A percentile compares a stretch with the other conserved stretches of the same genome.
These are phyloP conservation scores for Ibidorhyncha struthersii DNA, from an alignment of 2,113 vertebrate genomes.

Conservation along the genomic window DNA sequence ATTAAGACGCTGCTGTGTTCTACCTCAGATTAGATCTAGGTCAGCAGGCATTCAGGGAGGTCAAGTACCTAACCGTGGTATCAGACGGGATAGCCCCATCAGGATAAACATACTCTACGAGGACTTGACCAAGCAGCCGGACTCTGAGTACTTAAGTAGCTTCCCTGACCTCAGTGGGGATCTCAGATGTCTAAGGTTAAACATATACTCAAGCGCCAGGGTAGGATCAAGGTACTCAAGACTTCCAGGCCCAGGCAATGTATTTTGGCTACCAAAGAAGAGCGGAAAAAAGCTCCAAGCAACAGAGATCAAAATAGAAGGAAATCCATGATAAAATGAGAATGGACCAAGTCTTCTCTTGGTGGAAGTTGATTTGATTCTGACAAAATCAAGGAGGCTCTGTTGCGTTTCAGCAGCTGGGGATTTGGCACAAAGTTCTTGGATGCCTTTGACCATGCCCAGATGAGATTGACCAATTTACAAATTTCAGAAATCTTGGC, in stretches of 20 bases:
- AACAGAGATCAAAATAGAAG: neutral
- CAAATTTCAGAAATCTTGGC: neutral
- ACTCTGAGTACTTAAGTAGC: neutral
- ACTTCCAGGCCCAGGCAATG: neutral
- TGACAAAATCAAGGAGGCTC: neutral
- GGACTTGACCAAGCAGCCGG: neutral
- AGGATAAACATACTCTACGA: neutral
- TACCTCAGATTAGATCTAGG: neutral
- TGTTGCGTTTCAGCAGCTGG: neutral
- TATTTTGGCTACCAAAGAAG: neutral
- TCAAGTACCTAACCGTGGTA: neutral
- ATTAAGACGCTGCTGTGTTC: neutral
- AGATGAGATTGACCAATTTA: neutral
- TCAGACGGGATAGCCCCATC: neutral
- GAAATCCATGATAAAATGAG: neutral
- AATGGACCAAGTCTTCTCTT: neutral
- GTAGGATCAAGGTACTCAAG: neutral
- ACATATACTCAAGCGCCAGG: neutral
- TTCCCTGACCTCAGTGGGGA: neutral
- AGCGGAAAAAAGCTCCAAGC: neutral
- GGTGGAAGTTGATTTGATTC: neutral
- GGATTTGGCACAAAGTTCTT: neutral
- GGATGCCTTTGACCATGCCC: neutral
- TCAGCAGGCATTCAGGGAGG: neutral
- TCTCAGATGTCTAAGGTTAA: neutral